These are phyloP conservation scores for Damaliscus lunatus DNA, from an alignment of 2,113 vertebrate genomes.

Conservation along the genomic window DNA sequence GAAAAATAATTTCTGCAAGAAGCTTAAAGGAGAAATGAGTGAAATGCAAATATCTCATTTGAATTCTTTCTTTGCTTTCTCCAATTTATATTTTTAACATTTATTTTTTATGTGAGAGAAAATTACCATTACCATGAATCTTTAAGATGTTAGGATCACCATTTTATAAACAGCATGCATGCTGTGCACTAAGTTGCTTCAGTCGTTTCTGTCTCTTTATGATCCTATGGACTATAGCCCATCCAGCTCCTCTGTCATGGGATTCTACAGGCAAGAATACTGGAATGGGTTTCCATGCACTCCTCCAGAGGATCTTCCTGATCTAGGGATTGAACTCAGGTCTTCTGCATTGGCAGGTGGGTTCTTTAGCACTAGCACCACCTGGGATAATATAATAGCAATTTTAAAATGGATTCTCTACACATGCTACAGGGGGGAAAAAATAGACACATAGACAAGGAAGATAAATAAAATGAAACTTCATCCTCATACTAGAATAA, in stretches of 20 bases:
- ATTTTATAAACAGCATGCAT: background rate
- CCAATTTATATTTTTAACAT: background rate
- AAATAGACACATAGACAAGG: background rate
- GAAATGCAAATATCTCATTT: background rate
- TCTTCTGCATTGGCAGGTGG: background rate
- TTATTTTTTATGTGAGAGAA: background rate
- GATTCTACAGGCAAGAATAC: background rate
- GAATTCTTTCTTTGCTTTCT: background rate
- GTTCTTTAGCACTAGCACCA: background rate
- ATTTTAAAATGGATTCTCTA: background rate
- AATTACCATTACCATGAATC: background rate
- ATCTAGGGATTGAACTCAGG: background rate
- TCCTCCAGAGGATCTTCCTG: background rate
- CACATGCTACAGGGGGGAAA: background rate
- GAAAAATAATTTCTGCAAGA: background rate
- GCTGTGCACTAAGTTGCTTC: background rate
- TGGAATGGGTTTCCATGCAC: background rate
- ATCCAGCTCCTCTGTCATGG: background rate
- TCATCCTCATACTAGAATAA: background rate
- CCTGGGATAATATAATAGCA: background rate
- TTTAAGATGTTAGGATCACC: background rate
- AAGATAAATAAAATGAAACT: background rate
- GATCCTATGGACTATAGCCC: background rate
- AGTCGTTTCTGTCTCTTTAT: background rate
- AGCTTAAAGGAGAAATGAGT: background rate